Evolutionary conservation across 1,140 invertebrate genomes (phyloP).

Genomic region (Pomacea maculata): DNA sequence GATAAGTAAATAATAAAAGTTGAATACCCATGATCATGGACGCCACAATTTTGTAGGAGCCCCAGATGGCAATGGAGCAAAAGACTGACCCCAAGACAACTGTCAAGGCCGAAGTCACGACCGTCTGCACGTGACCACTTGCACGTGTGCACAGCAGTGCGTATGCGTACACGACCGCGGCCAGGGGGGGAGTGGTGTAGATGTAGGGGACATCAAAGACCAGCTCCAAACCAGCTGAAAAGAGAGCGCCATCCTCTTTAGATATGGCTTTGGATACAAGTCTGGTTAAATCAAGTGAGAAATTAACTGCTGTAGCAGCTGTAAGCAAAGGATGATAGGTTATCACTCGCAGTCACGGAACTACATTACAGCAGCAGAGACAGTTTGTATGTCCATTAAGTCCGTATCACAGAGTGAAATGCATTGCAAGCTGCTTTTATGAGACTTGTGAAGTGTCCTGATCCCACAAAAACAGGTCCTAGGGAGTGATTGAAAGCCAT

Average conservation of each 20-base stretch:
- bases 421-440: no score
- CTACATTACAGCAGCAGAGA: no score
- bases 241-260: conserved; percentile 32
- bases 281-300: no score
- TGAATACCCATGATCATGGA: conserved; percentile 37
- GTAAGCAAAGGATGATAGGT: not conserved
- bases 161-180: conserved; percentile 33
- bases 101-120: conserved; percentile 33
- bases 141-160: conserved; percentile 31
- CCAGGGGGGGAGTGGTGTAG: conserved; percentile 33
- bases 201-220: conserved; percentile 40
- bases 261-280: no score
- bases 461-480: no score
- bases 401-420: no score
- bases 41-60: conserved; percentile 36
- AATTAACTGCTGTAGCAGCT: not conserved
- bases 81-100: conserved; percentile 37
- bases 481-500: no score
- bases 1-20: not conserved
- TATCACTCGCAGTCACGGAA: not conserved
- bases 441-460: no score
- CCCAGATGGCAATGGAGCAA: conserved; percentile 39
- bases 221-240: conserved; percentile 40
- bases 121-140: conserved; percentile 29
- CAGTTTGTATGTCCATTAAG: no score